Base-by-base conservation (phyloP, 2,888 invertebrate species). In the Cepaea hortensis region DNA sequence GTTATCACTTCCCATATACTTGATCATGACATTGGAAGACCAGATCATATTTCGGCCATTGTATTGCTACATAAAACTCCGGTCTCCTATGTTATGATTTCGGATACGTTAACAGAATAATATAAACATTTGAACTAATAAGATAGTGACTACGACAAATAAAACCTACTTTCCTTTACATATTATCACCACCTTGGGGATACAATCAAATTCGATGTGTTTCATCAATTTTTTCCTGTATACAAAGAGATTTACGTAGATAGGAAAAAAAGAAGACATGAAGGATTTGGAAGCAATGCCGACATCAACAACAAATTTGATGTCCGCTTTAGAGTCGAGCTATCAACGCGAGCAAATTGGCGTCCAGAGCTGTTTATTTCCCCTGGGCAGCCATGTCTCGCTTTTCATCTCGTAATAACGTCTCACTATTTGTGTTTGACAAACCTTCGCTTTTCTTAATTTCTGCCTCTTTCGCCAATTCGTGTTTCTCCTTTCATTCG, bases 341-440 rank as follows among this genome's bases (percentile, higher is more conserved):
- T 65, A 82, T 82, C 55, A 82, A 82, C 82, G n/a, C 55, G 15
- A 23, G 61, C 82, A 82, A 82, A 82, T 82, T 48, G 81, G n/a
- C 35, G 46, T 48, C 70, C 20, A 70, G 70, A 50, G 4, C 72
- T 20, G n/a, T n/a, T 82, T 72, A 82, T 82, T 82, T 82, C 82
- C 82, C 82, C 20, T 73, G 82, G 82, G 73, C 50, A 81, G 68
- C 5, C 48, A 46, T 18, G 68, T 7, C 81, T n/a, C 81, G 7
- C 70, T 48, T 81, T 82, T 82, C 70, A 68, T 70, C 72, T 73
- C 82, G 11, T 77, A 77, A 50, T 75, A 75, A 75, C 73, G 73
- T 77, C 77, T 77, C 77, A 48, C n/a, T 82, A 82, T 72, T 82
- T 82, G 48, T 82, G 82, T 82, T 79, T 61, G 70, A 81, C 81